phyloP scores from a whole-genome alignment of 2,888 invertebrate genomes.

The Temnothorax ravouxi region DNA sequence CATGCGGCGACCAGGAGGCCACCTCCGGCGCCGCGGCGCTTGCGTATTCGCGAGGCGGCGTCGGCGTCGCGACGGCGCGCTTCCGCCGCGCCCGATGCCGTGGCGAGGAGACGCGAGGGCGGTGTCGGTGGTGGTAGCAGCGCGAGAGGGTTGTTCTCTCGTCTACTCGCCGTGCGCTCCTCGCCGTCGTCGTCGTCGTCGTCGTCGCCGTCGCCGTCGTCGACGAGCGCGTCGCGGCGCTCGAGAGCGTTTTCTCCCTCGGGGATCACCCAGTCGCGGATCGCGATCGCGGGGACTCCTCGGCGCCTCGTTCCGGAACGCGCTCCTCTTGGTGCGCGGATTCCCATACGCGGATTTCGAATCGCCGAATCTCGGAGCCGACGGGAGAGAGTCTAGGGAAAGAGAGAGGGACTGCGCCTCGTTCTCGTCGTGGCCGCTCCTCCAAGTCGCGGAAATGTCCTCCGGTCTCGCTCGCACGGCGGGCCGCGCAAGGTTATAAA shows the following conservation, averaged over 20 bases:
- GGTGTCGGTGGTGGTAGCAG: conserved; percentile 75
- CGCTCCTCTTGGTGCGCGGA: conserved; percentile 8
- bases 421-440: conserved; percentile 39
- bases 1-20: conserved; percentile 24
- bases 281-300: not conserved
- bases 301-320: conserved; percentile 45
- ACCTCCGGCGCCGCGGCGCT: conserved; percentile 37
- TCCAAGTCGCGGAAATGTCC: conserved; percentile 56
- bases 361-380: not conserved
- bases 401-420: not conserved
- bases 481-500: conserved; percentile 67
- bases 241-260: conserved; percentile 14
- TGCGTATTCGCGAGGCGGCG: conserved; percentile 68
- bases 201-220: conserved; percentile 49
- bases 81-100: conserved; percentile 63
- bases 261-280: not conserved
- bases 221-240: conserved; percentile 47
- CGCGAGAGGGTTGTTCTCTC: conserved; percentile 62
- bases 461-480: conserved; percentile 55
- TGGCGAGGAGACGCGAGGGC: conserved; percentile 73
- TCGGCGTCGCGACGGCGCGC: conserved; percentile 73
- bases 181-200: conserved; percentile 60
- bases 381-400: not conserved
- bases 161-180: conserved; percentile 60
- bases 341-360: not conserved